A percentile compares a stretch with the other conserved stretches of the same genome.
Conservation (phyloP, 2,888 invertebrate genomes). For the Cephus rjabovi region DNA sequence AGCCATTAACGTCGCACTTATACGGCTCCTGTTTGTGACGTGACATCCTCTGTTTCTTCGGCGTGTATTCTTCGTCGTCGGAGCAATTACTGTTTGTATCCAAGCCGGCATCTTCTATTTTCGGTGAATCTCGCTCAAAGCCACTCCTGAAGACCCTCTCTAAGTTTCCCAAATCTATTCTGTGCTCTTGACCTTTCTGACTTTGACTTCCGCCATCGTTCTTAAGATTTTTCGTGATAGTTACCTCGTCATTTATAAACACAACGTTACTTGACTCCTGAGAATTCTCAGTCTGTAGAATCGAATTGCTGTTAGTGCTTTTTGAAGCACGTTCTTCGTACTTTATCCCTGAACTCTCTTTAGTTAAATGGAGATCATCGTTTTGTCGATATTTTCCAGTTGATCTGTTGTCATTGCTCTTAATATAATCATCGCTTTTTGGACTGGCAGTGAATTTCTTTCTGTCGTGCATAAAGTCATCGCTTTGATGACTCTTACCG, state of each 20-base stretch:
- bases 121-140: conserved; percentile 47
- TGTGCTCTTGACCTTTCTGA: conserved; percentile 51
- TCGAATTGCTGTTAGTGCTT: conserved; percentile 30
- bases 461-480: conserved; percentile 22
- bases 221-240: conserved; percentile 55
- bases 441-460: conserved; percentile 34
- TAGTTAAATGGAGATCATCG: conserved; percentile 50
- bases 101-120: conserved; percentile 42
- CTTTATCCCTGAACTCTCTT: conserved; percentile 55
- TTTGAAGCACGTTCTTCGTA: conserved; percentile 45
- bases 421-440: conserved; percentile 31
- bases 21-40: conserved; percentile 63
- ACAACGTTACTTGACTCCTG: conserved; percentile 49
- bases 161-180: conserved; percentile 57
- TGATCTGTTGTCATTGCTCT: conserved; percentile 40
- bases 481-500: conserved; percentile 18
- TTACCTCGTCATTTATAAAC: conserved; percentile 57
- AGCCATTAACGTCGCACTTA: conserved; percentile 60
- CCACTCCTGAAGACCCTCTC: conserved; percentile 57
- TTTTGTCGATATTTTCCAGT: conserved; percentile 47
- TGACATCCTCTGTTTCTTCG: conserved; percentile 64
- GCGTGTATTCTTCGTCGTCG: conserved; percentile 63
- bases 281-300: conserved; percentile 39
- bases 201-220: conserved; percentile 38
- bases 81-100: conserved; percentile 53